Percentiles rank a stretch among this genome's conserved stretches.
Conservation (phyloP, 2,113 vertebrate species). For the Ageneiosus marmoratus region DNA sequence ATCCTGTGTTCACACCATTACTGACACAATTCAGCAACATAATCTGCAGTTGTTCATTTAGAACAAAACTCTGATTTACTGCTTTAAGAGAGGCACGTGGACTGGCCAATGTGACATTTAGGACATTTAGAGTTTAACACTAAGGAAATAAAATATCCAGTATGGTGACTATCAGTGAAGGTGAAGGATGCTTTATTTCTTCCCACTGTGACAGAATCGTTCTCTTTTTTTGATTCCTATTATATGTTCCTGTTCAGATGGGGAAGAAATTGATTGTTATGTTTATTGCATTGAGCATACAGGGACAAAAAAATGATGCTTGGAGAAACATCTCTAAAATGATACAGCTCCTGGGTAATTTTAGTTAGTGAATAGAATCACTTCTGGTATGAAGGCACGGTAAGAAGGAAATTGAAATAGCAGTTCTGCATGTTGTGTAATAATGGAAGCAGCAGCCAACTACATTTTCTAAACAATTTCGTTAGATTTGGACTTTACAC, state of each 20-base stretch:
- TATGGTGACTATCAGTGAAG: not conserved
- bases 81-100: not conserved
- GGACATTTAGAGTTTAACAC: not conserved
- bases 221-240: not conserved
- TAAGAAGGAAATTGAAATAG: not conserved
- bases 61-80: not conserved
- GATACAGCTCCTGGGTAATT: not conserved
- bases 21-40: not conserved
- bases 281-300: not conserved
- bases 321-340: not conserved
- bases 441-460: not conserved
- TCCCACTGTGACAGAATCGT: not conserved
- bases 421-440: not conserved
- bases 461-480: not conserved
- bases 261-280: not conserved
- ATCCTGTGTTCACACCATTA: not conserved
- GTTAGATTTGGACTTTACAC: not conserved
- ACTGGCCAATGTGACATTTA: not conserved
- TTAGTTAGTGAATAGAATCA: not conserved
- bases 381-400: not conserved
- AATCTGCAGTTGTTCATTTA: not conserved
- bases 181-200: not conserved
- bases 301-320: not conserved
- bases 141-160: not conserved
- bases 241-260: not conserved